Base-by-base conservation (phyloP, 2,888 invertebrate species). In the Xanthia togata region DNA sequence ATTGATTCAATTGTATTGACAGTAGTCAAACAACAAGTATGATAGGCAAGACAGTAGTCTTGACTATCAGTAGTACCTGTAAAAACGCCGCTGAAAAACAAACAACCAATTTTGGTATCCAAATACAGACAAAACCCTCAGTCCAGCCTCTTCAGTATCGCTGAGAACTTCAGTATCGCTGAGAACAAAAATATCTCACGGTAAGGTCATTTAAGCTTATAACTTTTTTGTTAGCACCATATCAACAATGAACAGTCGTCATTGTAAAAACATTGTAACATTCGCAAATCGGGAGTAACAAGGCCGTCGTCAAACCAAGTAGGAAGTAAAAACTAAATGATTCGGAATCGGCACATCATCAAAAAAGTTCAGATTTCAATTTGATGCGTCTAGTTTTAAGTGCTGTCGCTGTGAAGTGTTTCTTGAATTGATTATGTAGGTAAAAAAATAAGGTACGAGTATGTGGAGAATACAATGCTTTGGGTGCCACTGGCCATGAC, bases 211-310 rank as follows among this genome's bases (percentile, higher is more conserved):
- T 86, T 70, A 76, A 62, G 62, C 70, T 76, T 77, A 83, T 86
- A 87, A 87, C 50, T 85, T 86, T 86, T 86, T 86, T 86, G 81
- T 73, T 73, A 53, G 50, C 67, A 64, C 75, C 70, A 44, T 80
- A 87, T 87, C 78, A 85, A 85, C 88, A 86, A 86, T 85, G 75
- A 86, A 80, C 76, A n/a, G 62, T 76, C 83, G 77, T 81, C 79
- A 85, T 77, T 76, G 71, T 57, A 80, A 81, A 84, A 87, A 76
- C 67, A 57, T 65, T 72, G 70, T 72, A 81, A 72, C 78, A 79
- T 73, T 73, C 62, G 50, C 67, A 67, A 70, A 70, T 75, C 63
- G 72, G 63, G 85, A 82, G 75, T 78, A 85, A 75, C 85, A 86
- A 86, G 85, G 82, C 76, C 87, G 64, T 74, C 71, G 55, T 70